Conservation (phyloP, 2,888 invertebrate genomes). For the Papilio demoleus region DNA sequence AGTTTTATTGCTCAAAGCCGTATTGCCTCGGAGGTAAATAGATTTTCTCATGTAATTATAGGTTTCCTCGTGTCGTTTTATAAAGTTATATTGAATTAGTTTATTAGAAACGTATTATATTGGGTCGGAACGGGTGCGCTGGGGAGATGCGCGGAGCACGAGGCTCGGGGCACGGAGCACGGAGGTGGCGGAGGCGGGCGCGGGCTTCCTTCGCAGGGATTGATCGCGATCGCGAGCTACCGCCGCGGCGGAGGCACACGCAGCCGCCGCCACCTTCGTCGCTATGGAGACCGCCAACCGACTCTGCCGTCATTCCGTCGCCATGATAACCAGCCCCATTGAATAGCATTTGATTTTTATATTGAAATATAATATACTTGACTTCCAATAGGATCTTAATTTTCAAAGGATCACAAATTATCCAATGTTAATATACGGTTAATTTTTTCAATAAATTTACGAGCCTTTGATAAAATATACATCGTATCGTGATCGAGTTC, state of each 20-base stretch:
- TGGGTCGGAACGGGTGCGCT: constrained; percentile 49
- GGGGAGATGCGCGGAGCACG: constrained; percentile 54
- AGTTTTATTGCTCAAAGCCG: neutral
- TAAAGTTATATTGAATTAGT: constrained; percentile 14
- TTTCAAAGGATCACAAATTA: constrained; percentile 22
- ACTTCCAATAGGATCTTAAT: constrained; percentile 16
- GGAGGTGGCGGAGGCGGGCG: constrained; percentile 51
- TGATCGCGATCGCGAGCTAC: constrained; percentile 62
- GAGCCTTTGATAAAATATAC: neutral
- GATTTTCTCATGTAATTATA: constrained; percentile 22
- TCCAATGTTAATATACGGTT: constrained; percentile 16
- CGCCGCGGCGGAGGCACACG: constrained; percentile 56
- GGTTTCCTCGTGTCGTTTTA: constrained; percentile 29
- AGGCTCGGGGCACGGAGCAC: constrained; percentile 47
- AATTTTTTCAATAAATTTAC: neutral
- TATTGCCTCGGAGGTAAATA: constrained; percentile 1
- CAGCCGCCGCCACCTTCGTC: constrained; percentile 68
- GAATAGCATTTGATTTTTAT: constrained; percentile 48
- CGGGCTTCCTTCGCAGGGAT: constrained; percentile 68
- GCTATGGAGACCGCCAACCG: constrained; percentile 76
- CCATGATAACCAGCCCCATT: constrained; percentile 56
- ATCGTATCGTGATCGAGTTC: neutral
- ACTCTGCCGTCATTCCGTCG: constrained; percentile 66
- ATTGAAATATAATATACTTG: constrained; percentile 11
- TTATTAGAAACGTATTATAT: constrained; percentile 29